phyloP scores from a whole-genome alignment of 2,797 vertebrate species.

The Dipus sagitta region DNA sequence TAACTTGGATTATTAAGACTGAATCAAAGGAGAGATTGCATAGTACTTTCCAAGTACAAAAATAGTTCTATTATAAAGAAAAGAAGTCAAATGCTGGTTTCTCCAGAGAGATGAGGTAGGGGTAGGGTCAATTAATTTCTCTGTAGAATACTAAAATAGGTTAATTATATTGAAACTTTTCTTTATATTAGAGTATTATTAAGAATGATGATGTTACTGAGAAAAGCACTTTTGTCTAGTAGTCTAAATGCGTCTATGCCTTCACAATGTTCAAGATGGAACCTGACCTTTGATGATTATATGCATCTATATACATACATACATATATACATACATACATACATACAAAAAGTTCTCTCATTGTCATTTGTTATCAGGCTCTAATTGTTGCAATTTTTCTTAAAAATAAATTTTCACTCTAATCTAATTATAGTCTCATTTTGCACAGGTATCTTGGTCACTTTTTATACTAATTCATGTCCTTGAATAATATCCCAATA shows the following conservation, averaged over 20 bases:
- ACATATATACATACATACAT: background rate
- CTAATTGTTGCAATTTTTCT: constrained; percentile 37
- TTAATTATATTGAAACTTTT: constrained; percentile 68
- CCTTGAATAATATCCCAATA: background rate
- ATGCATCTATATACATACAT: background rate
- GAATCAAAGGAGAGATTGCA: constrained; percentile 40
- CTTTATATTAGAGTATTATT: constrained; percentile 60
- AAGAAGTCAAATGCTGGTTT: constrained; percentile 11
- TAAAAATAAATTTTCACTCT: constrained; percentile 47
- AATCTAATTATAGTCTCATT: constrained; percentile 53
- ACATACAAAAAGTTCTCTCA: background rate
- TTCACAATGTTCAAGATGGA: constrained; percentile 23
- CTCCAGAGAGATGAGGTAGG: constrained; percentile 38
- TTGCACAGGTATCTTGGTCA: background rate
- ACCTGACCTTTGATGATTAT: background rate
- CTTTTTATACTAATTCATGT: constrained; percentile 37
- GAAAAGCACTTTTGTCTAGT: background rate
- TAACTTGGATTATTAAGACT: constrained; percentile 59
- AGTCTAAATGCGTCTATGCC: background rate
- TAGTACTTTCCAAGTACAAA: constrained; percentile 62
- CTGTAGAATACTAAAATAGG: constrained; percentile 58
- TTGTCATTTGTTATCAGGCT: background rate
- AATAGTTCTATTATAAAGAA: constrained; percentile 66
- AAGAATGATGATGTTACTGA: constrained; percentile 39
- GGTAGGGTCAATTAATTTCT: constrained; percentile 53